Evolutionary conservation across 2,888 invertebrate species (phyloP).

Genomic region (Nephrocerus scutellatus): DNA sequence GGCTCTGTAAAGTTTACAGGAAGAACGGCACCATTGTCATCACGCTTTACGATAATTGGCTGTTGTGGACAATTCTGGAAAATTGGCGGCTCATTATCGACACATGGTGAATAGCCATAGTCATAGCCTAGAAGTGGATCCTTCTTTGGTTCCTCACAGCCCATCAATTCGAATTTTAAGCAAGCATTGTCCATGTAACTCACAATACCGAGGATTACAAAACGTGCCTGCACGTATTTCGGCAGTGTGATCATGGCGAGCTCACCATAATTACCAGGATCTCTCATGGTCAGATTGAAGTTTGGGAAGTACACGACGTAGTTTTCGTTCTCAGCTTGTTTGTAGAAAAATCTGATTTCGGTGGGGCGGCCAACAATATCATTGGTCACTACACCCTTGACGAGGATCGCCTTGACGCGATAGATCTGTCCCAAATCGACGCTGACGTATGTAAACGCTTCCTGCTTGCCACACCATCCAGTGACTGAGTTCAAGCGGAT

Average conservation of each 20-base stretch:
- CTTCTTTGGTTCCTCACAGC: constrained; percentile 78
- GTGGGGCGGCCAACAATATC: constrained; percentile 93
- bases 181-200: constrained; percentile 97
- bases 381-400: constrained; percentile 90
- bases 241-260: constrained; percentile 92
- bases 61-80: constrained; percentile 95
- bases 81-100: constrained; percentile 91
- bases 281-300: constrained; percentile 87
- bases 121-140: constrained; percentile 87
- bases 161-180: constrained; percentile 91
- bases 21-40: constrained; percentile 79
- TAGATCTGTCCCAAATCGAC: constrained; percentile 91
- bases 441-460: constrained; percentile 91
- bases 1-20: constrained; percentile 92
- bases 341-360: constrained; percentile 94
- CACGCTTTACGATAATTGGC: constrained; percentile 82
- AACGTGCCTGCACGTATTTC: constrained; percentile 87
- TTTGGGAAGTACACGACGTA: constrained; percentile 97
- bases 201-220: constrained; percentile 89
- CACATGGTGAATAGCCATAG: constrained; percentile 88
- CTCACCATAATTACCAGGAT: constrained; percentile 95
- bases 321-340: constrained; percentile 87
- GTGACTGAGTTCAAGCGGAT: constrained; percentile 86
- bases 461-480: constrained; percentile 95
- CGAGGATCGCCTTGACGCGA: constrained; percentile 84